phyloP scores from a whole-genome alignment of 2,888 invertebrate genomes.

The Colostygia pectinataria region DNA sequence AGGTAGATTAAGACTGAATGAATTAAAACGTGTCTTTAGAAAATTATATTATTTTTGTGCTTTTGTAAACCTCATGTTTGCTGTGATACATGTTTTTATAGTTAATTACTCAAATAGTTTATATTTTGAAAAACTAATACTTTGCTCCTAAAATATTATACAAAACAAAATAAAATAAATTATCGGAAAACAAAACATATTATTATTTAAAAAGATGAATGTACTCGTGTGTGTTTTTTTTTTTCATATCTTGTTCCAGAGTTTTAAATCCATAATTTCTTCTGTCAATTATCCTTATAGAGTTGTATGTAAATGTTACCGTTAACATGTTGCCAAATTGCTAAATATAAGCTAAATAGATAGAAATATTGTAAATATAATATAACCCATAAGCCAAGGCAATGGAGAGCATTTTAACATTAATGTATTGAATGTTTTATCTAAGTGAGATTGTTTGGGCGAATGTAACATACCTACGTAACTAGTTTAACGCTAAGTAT shows the following conservation, averaged over 20 bases:
- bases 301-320: slow-evolving; percentile 68
- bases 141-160: neutral
- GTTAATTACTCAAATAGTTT: neutral
- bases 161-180: no score
- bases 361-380: slow-evolving; percentile 76
- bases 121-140: slow-evolving; percentile 2
- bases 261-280: slow-evolving; percentile 48
- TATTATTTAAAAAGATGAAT: no score
- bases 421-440: slow-evolving; percentile 63
- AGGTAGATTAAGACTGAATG: slow-evolving; percentile 77
- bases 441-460: slow-evolving; percentile 43
- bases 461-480: slow-evolving; percentile 59
- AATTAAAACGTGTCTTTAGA: slow-evolving; percentile 58
- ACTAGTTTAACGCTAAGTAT: slow-evolving; percentile 52
- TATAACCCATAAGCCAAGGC: slow-evolving; percentile 57
- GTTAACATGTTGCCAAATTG: slow-evolving; percentile 78
- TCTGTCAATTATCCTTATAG: slow-evolving; percentile 76
- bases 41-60: slow-evolving; percentile 49
- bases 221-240: neutral
- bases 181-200: no score
- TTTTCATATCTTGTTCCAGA: slow-evolving; percentile 4
- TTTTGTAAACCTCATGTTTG: slow-evolving; percentile 63
- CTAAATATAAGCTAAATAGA: slow-evolving; percentile 71
- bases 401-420: slow-evolving; percentile 66
- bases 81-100: slow-evolving; percentile 62